Evolutionary conservation across 2,113 vertebrate species (phyloP), one percentile per base, ranked within the genome.

Genomic region (Oostethus manadensis): DNA sequence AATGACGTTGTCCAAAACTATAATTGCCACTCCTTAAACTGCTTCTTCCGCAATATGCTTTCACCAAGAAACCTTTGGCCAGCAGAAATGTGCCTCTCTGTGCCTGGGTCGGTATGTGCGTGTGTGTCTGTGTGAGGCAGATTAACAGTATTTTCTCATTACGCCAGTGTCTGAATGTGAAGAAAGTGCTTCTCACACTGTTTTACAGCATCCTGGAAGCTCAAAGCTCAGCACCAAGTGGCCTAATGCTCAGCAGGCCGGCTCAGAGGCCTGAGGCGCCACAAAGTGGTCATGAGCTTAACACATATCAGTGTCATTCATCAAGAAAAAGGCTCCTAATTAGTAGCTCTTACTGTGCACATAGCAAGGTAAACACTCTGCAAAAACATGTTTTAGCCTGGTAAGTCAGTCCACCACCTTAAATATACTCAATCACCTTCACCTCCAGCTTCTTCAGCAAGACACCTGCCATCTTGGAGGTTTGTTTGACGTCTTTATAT

Each of bases 1-100:
- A 90, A 90, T 90, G 87, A 89, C 81, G 83, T 91, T 88, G 88
- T 89, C 88, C 84, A 89, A 89, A 91, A 89, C 86, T 87, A 89
- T 89, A 90, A 90, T 89, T 90, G 88, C 86, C 74, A 82, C 80
- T 81, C 74, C 83, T 84, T 87, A 89, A 91, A 91, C 85, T 90
- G 88, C 89, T 85, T 86, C 80, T 82, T 80, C 82, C 79, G 85
- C 86, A 89, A 87, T 88, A 87, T 82, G 85, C 85, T 86, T 85
- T 80, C 85, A 86, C 83, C 81, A 78, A 82, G 84, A 90, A 88
- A 78, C 80, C 78, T 80, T 78, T 87, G 82, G 81, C 75, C 87
- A 88, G 89, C 88, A 88, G 78, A 90, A 89, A 88, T 83, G 76
- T 64, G 67, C 83, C 64, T 73, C 71, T 75, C 61, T 71, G 68